Evolutionary conservation across 2,797 vertebrate species (phyloP), one percentile per base, ranked within the genome.

Genomic region (Pterois miles): DNA sequence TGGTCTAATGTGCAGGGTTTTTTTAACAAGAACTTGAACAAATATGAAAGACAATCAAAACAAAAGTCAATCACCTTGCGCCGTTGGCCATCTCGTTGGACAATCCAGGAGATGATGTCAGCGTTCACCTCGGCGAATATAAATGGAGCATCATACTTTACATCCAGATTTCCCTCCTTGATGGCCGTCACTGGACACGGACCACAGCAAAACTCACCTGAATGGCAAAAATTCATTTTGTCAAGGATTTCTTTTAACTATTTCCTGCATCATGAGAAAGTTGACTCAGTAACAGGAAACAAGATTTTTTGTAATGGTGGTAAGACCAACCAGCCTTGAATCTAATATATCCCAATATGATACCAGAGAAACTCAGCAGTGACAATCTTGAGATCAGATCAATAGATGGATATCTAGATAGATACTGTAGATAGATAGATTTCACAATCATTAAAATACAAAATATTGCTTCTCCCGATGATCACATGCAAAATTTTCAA

Each of bases 41-140:
- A 52, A 73, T 46, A 5, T 18, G 1, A 54, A 50, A 62, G 9
- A 4, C 3, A 23, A 3, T 48, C 2, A 12, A 20, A 54, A 48
- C 3, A 20, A 46, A 71, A 20, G 14, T 27, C 4, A 29, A 2
- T 65, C 46, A 89, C 92, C 86, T 83, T 90, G 23, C 62, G 64
- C n/a, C 71, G 53, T 50, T 62, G 77, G 2, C 91, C 90, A 7
- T 93, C 81, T 31, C 9, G 9, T 11, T 71, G 64, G 38, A 94
- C 59, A 0, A 93, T 81, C 95, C 95, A 96, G 74, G 78, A 12
- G 65, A 93, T 73, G 50, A 94, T 68, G 76, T 96, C 96, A n/a
- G 96, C 95, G 13, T 96, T 96, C 62, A 96, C 95, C 80, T 96
- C 96, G 0, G 96, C 94, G 18, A 95, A 96, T 36, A 96, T 59